phyloP scores from a whole-genome alignment of 2,797 vertebrate species.

The Apogon talboti region DNA sequence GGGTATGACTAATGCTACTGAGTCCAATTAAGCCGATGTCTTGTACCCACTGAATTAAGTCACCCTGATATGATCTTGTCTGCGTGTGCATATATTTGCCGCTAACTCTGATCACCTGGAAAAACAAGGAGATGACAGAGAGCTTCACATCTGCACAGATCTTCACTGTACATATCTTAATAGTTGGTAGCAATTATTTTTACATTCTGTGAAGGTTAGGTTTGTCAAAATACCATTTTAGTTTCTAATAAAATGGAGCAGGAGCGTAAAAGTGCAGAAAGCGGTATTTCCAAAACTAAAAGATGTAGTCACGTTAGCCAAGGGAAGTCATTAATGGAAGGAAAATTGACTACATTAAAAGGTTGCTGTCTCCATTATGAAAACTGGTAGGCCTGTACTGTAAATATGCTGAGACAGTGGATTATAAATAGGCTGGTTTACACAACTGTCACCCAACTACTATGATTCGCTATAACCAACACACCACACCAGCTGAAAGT shows the following conservation, averaged over 20 bases:
- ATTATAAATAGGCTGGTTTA: constrained; percentile 25
- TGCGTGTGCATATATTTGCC: constrained; percentile 70
- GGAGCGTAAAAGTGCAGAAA: constrained; percentile 12
- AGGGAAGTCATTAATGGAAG: constrained; percentile 6
- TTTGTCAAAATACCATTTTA: constrained; percentile 28
- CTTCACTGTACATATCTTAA: constrained; percentile 14
- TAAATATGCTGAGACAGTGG: constrained; percentile 38
- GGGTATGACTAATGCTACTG: constrained; percentile 73
- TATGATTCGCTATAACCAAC: constrained; percentile 45
- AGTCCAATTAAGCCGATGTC: constrained; percentile 79
- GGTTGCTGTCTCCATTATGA: constrained; percentile 12
- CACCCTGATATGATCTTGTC: constrained; percentile 72
- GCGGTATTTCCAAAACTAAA: background rate
- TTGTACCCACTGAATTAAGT: constrained; percentile 73
- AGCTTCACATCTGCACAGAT: constrained; percentile 17
- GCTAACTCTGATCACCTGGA: constrained; percentile 64
- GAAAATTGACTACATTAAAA: constrained; percentile 34
- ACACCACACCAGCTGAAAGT: constrained; percentile 39
- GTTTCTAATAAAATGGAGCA: constrained; percentile 37
- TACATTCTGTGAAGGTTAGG: constrained; percentile 31
- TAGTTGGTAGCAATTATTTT: constrained; percentile 21
- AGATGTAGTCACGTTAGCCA: constrained; percentile 3
- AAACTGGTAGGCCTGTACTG: constrained; percentile 27
- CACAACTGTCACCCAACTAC: constrained; percentile 43
- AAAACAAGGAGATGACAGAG: constrained; percentile 28